phyloP scores from a whole-genome alignment of 2,113 vertebrate species.

The Chionis minor region DNA sequence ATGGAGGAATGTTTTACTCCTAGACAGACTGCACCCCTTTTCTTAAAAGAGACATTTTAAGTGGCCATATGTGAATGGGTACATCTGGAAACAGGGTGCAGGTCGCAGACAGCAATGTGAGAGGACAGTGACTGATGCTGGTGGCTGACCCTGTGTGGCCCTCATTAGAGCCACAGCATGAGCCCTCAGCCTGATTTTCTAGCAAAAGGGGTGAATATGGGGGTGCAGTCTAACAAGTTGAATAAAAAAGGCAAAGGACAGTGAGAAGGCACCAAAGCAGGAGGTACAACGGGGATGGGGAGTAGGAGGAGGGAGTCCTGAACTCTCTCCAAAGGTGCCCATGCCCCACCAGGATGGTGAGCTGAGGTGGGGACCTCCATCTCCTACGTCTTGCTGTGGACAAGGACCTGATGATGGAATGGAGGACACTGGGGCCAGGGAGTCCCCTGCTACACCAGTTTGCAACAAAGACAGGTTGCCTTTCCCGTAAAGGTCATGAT shows the following conservation, averaged over 20 bases:
- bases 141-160: accelerated
- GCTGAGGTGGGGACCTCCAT: accelerated
- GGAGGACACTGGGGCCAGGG: neutral
- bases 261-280: neutral
- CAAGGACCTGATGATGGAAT: accelerated
- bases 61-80: neutral
- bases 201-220: neutral
- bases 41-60: neutral
- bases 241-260: neutral
- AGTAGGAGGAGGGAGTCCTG: neutral
- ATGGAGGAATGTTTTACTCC: neutral
- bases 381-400: neutral
- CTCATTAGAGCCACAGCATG: accelerated
- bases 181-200: neutral
- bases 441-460: neutral
- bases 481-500: neutral
- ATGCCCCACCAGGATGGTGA: accelerated
- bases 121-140: neutral
- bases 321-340: neutral
- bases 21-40: neutral
- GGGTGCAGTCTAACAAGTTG: neutral
- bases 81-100: neutral
- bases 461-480: neutral
- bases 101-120: accelerated
- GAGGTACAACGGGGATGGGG: neutral